Evolutionary conservation across 2,113 vertebrate genomes (phyloP), one percentile per base, ranked within the genome.

Genomic region (Australoheros scitulus): DNA sequence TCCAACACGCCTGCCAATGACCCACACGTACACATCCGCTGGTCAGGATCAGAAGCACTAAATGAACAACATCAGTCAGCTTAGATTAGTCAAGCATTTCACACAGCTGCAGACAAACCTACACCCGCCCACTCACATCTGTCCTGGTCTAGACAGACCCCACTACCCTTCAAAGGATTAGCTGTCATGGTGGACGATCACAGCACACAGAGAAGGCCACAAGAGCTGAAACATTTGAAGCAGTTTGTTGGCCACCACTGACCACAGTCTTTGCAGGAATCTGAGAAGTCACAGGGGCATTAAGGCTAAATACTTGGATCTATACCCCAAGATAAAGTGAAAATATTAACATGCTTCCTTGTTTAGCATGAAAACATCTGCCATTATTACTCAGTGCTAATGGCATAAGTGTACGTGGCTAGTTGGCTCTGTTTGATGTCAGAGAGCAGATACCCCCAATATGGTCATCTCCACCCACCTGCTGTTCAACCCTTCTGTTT

Each of bases 21-120:
- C 41, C 41, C 22, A 24, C 0, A 83, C 60, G 43, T 10, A 41
- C 79, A 79, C 81, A 61, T 50, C 58, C 64, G 52, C 58, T 82
- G 80, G 84, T 87, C 83, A 77, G 64, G 82, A 90, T 91, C 81
- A 93, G 83, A 89, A 76, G 2, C 2, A 43, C 55, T 80, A 87
- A 91, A 90, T 89, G 90, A 92, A 83, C 91, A 92, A 83, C 88
- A 87, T 86, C 87, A 90, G 87, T 90, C 59, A 2, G 74, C 29
- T 41, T 20, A 79, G 91, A 92, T 93, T 91, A 92, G 88, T 60
- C 60, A 52, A 61, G 82, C 84, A 87, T 84, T 83, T 84, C 52
- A 57, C 74, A 79, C 80, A 86, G 86, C 87, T 85, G 75, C 78
- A 32, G 57, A 36, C 61, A 38, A 32, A 38, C 68, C 38, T 68